These are phyloP conservation scores for Euclidia mi DNA, from an alignment of 2,888 invertebrate genomes.

Conservation along the genomic window DNA sequence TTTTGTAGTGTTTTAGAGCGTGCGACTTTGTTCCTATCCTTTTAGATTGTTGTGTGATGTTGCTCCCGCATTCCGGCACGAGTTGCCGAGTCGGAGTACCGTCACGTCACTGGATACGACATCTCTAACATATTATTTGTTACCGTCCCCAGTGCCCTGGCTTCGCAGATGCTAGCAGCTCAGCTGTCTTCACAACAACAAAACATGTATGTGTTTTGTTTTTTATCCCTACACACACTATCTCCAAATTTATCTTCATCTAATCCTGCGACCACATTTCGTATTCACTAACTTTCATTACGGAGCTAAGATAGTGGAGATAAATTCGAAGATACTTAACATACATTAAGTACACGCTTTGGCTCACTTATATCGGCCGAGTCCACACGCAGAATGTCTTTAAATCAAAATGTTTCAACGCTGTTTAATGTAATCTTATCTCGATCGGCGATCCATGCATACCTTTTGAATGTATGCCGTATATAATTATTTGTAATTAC, in stretches of 20 bases:
- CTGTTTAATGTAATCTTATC: slow-evolving; percentile 88
- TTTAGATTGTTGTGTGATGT: slow-evolving; percentile 51
- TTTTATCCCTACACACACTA: slow-evolving; percentile 73
- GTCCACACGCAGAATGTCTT: slow-evolving; percentile 84
- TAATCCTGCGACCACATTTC: slow-evolving; percentile 28
- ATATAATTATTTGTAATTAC: slow-evolving; percentile 88
- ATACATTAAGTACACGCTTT: slow-evolving; percentile 87
- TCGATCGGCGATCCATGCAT: slow-evolving; percentile 85
- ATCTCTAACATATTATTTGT: slow-evolving; percentile 85
- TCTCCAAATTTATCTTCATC: slow-evolving; percentile 72
- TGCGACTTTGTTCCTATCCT: slow-evolving; percentile 73
- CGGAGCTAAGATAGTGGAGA: slow-evolving; percentile 62
- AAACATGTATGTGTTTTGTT: slow-evolving; percentile 96
- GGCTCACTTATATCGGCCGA: slow-evolving; percentile 74
- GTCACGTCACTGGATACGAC: slow-evolving; percentile 66
- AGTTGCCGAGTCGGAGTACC: slow-evolving; percentile 56
- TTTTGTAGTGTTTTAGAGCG: slow-evolving; percentile 58
- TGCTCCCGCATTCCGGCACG: slow-evolving; percentile 59
- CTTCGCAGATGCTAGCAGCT: slow-evolving; percentile 98
- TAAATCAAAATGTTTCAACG: slow-evolving; percentile 90
- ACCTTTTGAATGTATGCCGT: slow-evolving; percentile 85
- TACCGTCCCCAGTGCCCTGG: slow-evolving; percentile 97
- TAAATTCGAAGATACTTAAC: slow-evolving; percentile 82
- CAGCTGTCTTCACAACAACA: slow-evolving; percentile 98
- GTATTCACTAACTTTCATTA: slow-evolving; percentile 30